Conservation (phyloP, 2,888 invertebrate genomes). For the Rhagium mordax region DNA sequence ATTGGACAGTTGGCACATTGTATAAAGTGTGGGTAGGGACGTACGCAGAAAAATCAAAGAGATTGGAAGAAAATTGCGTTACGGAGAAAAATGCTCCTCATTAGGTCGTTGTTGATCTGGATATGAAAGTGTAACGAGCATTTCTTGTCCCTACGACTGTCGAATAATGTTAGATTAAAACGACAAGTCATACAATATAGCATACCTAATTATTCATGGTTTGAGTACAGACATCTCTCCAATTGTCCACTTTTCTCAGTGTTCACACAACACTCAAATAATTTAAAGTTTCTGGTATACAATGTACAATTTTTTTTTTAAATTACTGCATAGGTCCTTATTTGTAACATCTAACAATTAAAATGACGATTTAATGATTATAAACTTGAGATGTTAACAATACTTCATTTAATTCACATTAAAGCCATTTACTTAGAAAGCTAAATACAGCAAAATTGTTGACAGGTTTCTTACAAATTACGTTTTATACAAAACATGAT, state of each 20-base stretch:
- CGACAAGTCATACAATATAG: background rate
- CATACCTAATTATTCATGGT: too few species aligned
- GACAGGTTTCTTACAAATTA: background rate
- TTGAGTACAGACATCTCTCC: background rate
- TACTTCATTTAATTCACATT: background rate
- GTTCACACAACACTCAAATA: background rate
- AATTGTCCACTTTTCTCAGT: background rate
- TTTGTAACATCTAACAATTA: background rate
- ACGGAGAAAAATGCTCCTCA: background rate
- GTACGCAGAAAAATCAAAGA: background rate
- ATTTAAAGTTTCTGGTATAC: background rate
- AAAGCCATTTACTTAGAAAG: background rate
- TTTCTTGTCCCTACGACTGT: background rate
- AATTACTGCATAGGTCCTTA: background rate
- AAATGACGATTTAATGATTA: background rate
- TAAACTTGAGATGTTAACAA: background rate
- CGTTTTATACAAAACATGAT: background rate
- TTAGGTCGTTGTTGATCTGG: background rate
- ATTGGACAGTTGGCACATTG: slow-evolving; percentile 21
- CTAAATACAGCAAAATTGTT: background rate
- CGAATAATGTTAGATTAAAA: background rate
- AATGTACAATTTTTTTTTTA: background rate
- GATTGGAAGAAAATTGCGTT: background rate
- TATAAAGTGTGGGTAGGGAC: background rate
- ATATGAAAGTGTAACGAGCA: background rate